Evolutionary conservation across 2,113 vertebrate genomes (phyloP).

Genomic region (Piaya cayana): DNA sequence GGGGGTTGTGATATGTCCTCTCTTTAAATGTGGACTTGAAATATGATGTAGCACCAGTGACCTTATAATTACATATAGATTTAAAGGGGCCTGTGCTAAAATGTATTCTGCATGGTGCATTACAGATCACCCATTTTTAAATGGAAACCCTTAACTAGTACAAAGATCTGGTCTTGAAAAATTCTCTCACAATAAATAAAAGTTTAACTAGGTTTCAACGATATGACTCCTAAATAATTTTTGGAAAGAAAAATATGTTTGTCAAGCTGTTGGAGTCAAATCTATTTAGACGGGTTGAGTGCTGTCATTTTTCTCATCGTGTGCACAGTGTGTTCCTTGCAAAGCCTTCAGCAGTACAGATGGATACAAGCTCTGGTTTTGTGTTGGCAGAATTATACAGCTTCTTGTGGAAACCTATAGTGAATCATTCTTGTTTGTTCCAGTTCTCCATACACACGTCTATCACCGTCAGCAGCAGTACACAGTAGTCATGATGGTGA

Average conservation of each 20-base stretch:
- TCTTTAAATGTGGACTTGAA: background rate
- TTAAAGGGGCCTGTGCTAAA: background rate
- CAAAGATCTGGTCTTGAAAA: constrained; percentile 2
- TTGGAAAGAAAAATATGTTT: background rate
- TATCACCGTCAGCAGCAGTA: background rate
- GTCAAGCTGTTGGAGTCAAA: background rate
- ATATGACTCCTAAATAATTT: background rate
- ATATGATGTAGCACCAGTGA: background rate
- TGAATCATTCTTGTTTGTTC: constrained; percentile 52
- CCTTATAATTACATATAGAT: background rate
- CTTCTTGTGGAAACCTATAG: background rate
- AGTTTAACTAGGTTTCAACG: background rate
- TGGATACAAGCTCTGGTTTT: constrained; percentile 35
- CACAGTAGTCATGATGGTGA: background rate
- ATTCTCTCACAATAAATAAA: background rate
- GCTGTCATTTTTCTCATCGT: background rate
- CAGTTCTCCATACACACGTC: background rate
- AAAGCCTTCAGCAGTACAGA: constrained; percentile 14
- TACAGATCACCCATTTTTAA: background rate
- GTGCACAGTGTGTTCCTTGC: background rate
- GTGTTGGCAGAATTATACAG: constrained; percentile 11
- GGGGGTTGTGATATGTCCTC: background rate
- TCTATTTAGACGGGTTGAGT: background rate
- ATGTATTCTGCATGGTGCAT: background rate
- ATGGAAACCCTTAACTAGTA: background rate